Base-by-base conservation (phyloP, 2,797 vertebrate genomes). In the Mionectes olivaceus region DNA sequence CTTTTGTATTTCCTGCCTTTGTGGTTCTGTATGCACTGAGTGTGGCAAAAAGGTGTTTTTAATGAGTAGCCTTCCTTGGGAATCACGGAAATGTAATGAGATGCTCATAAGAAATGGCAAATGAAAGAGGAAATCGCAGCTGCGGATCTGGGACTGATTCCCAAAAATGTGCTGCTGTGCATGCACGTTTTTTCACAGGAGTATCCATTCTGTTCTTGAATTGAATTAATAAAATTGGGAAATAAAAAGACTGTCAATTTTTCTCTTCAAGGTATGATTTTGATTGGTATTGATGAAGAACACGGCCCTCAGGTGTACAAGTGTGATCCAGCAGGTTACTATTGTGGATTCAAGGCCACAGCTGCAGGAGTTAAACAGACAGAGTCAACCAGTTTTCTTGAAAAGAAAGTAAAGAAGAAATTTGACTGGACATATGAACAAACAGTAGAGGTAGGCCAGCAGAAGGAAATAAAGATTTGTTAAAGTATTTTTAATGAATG, bases 401-500 rank as follows among this genome's bases (percentile, higher is more conserved):
- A 99, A 98, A 99, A 99, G 98, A 99, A 99, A 98, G 99, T 99
- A 93, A 99, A 99, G 98, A 99, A 99, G 98, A 99, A 99, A 98
- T 98, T 99, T 97, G 99, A 99, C 79, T 99, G 99, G 99, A 99
- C 99, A 19, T 99, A 99, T 46, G 98, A 99, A 90, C 99, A 99
- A 97, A 99, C 99, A 25, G 98, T 99, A 33, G 99, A 99, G 99
- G 99, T 99, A 98, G 94, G 97, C 92, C 78, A 89, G 30, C 49
- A 61, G 60, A 87, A 92, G 56, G 39, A 73, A 65, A 56, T 61
- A 18, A 60, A 76, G 49, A 35, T n/a, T 43, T 46, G 7, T 64
- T 64, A 0, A 28, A 67, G 37, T 83, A 4, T 67, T 91, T 82
- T 74, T 56, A 67, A 27, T 60, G 7, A 65, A 30, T 64, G 7